These are phyloP conservation scores for Cacajao melanocephalus DNA, from an alignment of 2,797 vertebrate species.

Conservation along the genomic window DNA sequence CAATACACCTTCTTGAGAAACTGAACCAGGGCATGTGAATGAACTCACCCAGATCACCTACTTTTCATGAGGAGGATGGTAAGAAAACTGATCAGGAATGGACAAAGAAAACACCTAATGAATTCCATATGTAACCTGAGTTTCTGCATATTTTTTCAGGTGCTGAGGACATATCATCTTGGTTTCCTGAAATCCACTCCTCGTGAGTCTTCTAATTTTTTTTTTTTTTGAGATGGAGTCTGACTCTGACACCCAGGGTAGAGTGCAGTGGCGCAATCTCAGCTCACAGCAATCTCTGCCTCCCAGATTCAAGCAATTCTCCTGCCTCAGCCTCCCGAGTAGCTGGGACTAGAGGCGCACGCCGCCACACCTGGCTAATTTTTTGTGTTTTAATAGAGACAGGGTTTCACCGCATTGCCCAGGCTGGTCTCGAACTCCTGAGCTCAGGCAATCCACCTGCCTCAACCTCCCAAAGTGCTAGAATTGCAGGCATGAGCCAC, in stretches of 20 bases:
- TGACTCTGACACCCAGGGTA: not conserved
- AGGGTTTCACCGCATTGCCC: not conserved
- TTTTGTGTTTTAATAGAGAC: not conserved
- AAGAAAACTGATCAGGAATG: conserved; percentile 30
- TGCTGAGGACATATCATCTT: conserved; percentile 55
- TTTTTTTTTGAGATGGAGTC: not conserved
- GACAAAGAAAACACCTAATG: conserved; percentile 59
- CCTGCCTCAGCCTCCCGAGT: not conserved
- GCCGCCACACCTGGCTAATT: not conserved
- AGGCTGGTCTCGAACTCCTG: not conserved
- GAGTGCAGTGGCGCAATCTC: not conserved
- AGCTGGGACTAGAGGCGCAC: not conserved
- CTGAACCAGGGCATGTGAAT: not conserved
- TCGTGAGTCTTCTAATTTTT: not conserved
- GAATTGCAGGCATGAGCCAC: not conserved
- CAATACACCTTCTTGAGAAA: conserved; percentile 62
- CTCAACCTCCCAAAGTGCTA: not conserved
- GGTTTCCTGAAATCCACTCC: conserved; percentile 55
- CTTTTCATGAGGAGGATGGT: conserved; percentile 23
- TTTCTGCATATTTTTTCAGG: conserved; percentile 73
- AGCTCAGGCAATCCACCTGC: not conserved
- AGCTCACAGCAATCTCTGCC: not conserved
- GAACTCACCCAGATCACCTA: conserved; percentile 47
- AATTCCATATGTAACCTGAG: conserved; percentile 68
- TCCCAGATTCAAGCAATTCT: not conserved